Conservation (phyloP, 2,888 invertebrate species). For the Dolichopus griseipennis region DNA sequence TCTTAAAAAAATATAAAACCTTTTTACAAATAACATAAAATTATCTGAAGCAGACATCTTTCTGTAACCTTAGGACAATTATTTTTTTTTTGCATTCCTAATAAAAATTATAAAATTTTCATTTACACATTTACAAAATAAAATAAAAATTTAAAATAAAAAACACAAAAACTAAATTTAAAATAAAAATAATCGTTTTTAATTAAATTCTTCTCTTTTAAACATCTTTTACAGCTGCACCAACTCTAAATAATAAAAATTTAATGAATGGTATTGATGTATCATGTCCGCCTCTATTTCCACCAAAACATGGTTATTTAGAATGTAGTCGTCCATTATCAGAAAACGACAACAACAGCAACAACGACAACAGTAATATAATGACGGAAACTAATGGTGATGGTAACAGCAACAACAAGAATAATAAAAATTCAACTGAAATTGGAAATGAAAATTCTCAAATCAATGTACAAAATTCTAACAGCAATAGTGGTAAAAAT, state of each 20-base stretch:
- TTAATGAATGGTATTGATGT: conserved; percentile 19
- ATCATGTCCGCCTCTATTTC: conserved; percentile 43
- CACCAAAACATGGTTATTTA: conserved; percentile 44
- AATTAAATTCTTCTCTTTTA: not conserved
- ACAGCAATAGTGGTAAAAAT: not conserved
- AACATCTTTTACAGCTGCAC: not conserved
- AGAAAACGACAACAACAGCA: not conserved
- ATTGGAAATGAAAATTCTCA: not conserved
- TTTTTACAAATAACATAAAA: too few species aligned
- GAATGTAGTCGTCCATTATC: conserved; percentile 40
- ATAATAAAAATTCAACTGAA: not conserved
- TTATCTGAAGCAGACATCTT: too few species aligned
- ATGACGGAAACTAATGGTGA: not conserved
- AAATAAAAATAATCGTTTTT: too few species aligned
- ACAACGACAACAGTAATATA: conserved; percentile 12
- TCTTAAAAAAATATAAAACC: too few species aligned
- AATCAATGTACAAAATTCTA: not conserved
- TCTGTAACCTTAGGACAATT: too few species aligned
- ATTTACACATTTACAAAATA: too few species aligned
- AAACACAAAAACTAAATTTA: too few species aligned
- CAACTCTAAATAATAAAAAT: not conserved
- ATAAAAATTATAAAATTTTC: too few species aligned
- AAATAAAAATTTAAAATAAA: too few species aligned
- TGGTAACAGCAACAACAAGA: conserved; percentile 13
- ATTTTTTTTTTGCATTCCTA: too few species aligned